Conservation (phyloP, 1,140 invertebrate species). For the Bombyx mandarina region DNA sequence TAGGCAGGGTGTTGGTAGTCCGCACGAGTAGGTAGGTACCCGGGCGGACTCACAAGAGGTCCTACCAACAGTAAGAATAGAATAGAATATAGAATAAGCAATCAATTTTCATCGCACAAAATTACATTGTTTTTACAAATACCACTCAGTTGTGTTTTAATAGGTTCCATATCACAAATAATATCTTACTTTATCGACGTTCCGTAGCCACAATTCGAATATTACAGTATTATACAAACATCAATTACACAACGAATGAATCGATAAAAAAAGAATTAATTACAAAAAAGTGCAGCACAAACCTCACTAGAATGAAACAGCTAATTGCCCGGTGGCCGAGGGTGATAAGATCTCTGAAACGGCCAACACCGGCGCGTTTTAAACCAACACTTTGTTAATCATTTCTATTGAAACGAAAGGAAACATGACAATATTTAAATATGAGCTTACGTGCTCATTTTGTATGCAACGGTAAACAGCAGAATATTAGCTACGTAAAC, state of each 20-base stretch:
- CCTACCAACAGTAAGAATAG: no score
- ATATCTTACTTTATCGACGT: not conserved
- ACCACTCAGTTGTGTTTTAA: no score
- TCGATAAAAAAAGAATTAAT: constrained; percentile 51
- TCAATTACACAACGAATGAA: constrained; percentile 22
- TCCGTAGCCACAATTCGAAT: constrained; percentile 3
- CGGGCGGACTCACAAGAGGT: no score
- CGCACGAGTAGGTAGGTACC: no score
- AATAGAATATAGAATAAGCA: no score
- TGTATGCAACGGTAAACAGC: no score
- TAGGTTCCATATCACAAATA: no score
- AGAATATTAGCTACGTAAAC: no score
- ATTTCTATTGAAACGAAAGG: constrained; percentile 20
- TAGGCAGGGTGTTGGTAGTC: no score
- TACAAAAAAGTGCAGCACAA: constrained; percentile 48
- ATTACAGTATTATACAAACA: constrained; percentile 5
- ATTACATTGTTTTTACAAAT: no score
- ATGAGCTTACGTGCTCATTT: not conserved
- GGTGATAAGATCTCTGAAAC: constrained; percentile 38
- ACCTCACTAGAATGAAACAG: constrained; percentile 55
- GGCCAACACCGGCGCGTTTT: constrained; percentile 1
- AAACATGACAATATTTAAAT: constrained; percentile 16
- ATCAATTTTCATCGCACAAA: no score
- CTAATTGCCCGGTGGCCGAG: constrained; percentile 40
- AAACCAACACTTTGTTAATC: constrained; percentile 21